Percentiles rank a stretch among this genome's conserved stretches.
Evolutionary conservation across 2,888 invertebrate genomes (phyloP).

Genomic region (Zygogramma bicolorata): DNA sequence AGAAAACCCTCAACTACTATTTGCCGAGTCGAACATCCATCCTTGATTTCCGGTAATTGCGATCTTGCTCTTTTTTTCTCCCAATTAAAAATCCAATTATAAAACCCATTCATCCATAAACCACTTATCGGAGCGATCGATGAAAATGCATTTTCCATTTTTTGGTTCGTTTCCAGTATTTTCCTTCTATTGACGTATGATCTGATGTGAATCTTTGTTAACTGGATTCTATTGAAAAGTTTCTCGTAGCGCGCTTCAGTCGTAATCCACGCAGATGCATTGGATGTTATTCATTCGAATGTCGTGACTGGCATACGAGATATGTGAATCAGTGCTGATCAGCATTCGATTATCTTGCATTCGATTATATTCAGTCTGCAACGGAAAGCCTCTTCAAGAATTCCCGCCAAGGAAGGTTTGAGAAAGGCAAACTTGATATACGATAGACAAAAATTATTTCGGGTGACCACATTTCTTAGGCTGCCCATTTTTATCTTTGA

Average conservation of each 20-base stretch:
- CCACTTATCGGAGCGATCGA: constrained; percentile 13
- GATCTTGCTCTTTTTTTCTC: constrained; percentile 23
- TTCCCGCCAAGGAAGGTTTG: too few relatives aligned
- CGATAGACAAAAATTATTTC: too few relatives aligned
- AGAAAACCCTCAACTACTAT: not conserved
- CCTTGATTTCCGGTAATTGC: constrained; percentile 19
- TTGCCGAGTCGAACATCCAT: not conserved
- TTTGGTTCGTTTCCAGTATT: not conserved
- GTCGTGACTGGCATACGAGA: not conserved
- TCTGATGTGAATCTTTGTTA: not conserved
- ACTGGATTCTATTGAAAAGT: not conserved
- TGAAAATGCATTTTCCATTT: constrained; percentile 13
- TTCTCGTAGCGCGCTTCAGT: not conserved
- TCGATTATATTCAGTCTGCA: too few relatives aligned
- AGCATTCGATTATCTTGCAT: too few relatives aligned
- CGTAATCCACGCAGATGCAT: not conserved
- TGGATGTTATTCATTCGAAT: not conserved
- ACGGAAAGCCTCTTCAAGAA: too few relatives aligned
- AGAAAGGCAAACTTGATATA: too few relatives aligned
- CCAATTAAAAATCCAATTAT: constrained; percentile 42
- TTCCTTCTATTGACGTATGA: not conserved
- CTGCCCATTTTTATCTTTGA: too few relatives aligned
- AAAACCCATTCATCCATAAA: constrained; percentile 25
- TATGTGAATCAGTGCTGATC: too few relatives aligned
- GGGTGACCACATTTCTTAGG: too few relatives aligned